Percentiles rank a stretch among this genome's conserved stretches.
Conservation (phyloP, 2,888 invertebrate species). For the Caenorhabditis virilis region DNA sequence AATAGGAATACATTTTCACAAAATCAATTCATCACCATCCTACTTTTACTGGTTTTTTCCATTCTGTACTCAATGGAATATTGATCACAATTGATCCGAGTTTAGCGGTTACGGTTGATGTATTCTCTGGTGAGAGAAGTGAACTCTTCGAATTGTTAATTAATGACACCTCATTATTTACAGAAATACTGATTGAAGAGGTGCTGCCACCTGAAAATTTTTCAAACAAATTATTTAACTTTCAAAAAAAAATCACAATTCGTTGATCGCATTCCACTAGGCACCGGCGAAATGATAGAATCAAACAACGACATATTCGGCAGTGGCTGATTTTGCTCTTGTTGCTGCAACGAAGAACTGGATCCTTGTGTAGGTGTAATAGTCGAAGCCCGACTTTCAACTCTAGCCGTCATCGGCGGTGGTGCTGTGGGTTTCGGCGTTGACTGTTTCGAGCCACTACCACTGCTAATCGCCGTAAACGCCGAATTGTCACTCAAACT, state of each 20-base stretch:
- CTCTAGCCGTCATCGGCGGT: slow-evolving; percentile 1
- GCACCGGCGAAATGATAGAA: slow-evolving; percentile 18
- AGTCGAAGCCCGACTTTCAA: slow-evolving; percentile 2
- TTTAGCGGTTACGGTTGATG: no score
- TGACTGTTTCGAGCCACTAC: slow-evolving; percentile 2
- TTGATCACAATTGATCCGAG: background rate
- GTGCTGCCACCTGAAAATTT: slow-evolving; percentile 12
- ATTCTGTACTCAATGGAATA: background rate
- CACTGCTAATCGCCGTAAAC: slow-evolving; percentile 3
- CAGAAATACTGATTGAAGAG: no score
- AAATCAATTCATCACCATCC: no score
- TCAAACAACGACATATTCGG: slow-evolving; percentile 10
- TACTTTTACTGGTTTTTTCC: no score
- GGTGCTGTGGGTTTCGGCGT: slow-evolving; percentile 26
- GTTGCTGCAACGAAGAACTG: no score
- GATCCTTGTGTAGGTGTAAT: no score
- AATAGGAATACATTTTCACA: background rate
- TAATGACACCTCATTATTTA: no score
- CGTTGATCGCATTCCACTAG: slow-evolving; percentile 12
- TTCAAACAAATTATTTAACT: no score
- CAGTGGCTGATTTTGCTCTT: no score
- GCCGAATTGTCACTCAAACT: slow-evolving; percentile 34
- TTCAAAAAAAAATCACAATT: no score
- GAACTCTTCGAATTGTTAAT: no score
- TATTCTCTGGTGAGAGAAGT: no score